phyloP scores from a whole-genome alignment of 2,888 invertebrate genomes.

The Ypsolopha scabrella region DNA sequence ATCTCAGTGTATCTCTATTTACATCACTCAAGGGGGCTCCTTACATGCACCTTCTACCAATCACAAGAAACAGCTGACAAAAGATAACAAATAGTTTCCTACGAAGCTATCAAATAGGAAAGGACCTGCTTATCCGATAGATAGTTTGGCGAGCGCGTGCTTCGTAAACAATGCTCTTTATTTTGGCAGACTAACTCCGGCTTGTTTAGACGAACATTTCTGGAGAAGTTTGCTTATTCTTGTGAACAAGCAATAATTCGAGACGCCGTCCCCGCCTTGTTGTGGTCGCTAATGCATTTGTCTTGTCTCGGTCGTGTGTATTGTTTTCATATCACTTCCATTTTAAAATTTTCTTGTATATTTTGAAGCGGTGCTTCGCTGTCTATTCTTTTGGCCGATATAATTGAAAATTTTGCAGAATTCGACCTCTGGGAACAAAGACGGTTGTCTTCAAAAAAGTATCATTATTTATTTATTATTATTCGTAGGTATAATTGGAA shows the following conservation, averaged over 20 bases:
- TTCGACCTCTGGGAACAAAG: no score
- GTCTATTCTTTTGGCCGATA: no score
- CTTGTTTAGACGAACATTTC: constrained; percentile 2
- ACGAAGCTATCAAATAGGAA: background rate
- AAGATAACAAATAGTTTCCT: background rate
- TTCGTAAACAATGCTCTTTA: constrained; percentile 3
- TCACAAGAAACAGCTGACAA: background rate
- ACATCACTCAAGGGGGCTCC: no score
- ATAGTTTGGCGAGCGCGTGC: constrained; percentile 4
- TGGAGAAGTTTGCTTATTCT: background rate
- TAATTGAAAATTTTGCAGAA: no score
- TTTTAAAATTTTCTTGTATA: no score
- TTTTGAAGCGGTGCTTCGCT: no score
- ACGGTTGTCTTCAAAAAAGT: no score
- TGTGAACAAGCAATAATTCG: background rate
- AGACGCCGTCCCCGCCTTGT: background rate
- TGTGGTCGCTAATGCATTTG: no score
- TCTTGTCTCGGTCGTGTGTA: no score
- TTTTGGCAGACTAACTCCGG: constrained; percentile 1
- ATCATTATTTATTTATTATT: no score
- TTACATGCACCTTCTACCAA: background rate
- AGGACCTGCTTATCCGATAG: constrained; percentile 4
- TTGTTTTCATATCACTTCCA: no score
- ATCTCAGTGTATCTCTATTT: background rate
- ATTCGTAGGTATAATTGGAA: no score